Conservation (phyloP, 2,888 invertebrate species). For the Antitype chi region DNA sequence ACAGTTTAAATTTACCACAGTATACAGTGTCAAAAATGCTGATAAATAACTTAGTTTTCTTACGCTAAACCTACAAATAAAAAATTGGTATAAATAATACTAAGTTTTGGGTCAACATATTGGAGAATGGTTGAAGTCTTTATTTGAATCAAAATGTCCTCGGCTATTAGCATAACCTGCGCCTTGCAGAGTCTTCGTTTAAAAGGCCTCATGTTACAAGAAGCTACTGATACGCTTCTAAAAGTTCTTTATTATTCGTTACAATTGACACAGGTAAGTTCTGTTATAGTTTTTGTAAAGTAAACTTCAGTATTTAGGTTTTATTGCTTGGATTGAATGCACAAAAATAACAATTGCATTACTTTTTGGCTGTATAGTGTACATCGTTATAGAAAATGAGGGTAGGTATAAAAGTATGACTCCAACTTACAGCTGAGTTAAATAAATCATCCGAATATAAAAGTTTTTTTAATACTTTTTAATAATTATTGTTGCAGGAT, state of each 20-base stretch:
- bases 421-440: background rate
- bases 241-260: slow-evolving; percentile 25
- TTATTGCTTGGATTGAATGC: slow-evolving; percentile 6
- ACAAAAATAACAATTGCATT: background rate
- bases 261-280: slow-evolving; percentile 32
- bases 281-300: background rate
- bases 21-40: background rate
- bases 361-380: background rate
- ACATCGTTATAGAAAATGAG: slow-evolving; percentile 6
- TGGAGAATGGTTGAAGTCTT: background rate
- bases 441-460: background rate
- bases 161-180: background rate
- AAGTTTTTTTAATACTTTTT: background rate
- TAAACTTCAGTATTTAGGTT: background rate
- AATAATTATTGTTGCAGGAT: slow-evolving; percentile 8
- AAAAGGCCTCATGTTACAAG: slow-evolving; percentile 1
- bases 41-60: slow-evolving; percentile 6
- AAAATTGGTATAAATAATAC: background rate
- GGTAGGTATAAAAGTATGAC: background rate
- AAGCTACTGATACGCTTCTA: slow-evolving; percentile 9
- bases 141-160: slow-evolving; percentile 35
- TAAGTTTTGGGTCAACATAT: background rate
- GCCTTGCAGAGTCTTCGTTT: slow-evolving; percentile 19
- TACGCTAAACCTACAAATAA: background rate
- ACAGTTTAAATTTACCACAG: background rate